Evolutionary conservation across 2,113 vertebrate genomes (phyloP), one percentile per base, ranked within the genome.

Genomic region (Crotophaga sulcirostris): DNA sequence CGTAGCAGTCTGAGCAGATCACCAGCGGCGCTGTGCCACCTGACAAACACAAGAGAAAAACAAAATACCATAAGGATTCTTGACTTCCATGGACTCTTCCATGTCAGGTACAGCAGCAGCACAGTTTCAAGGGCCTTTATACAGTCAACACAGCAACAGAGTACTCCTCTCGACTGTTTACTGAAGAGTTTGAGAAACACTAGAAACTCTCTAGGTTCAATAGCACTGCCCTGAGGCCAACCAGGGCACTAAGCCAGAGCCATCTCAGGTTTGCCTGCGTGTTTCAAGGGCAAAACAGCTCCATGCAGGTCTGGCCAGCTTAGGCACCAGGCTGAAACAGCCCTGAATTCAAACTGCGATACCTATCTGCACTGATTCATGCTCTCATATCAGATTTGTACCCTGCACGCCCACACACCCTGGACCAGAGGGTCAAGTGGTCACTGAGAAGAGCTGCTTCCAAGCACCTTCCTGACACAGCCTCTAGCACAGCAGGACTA

Each of bases 1-100:
- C 99, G 0, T 99, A 99, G 94, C 99, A 99, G 95, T 99, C 99
- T 2, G 99, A 99, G 97, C 99, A 99, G 97, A 99, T 99, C 93
- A 99, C 98, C 75, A 99, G 81, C 1, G 98, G 97, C 10, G 98
- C 97, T 14, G 98, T 34, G 16, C 97, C 96, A 97, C 97, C 98
- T 98, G 86, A 84, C 13, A 54, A 80, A 87, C 29, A 55, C 1
- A 3, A 40, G 0, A 13, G 90, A 68, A 85, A 93, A 87, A 0
- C 38, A 72, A 51, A 86, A 75, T 1, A 47, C 7, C 73, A 62
- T 34, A 34, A 40, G 44, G 66, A 38, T 7, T 3, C 16, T 31
- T 23, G 7, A 45, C 54, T 70, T 75, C 51, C 62, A 72, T 0
- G 23, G 9, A 10, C 10, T 64, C 34, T 45, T 72, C 29, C 70